Evolutionary conservation across 2,888 invertebrate genomes (phyloP).

Genomic region (Gasteruption jaculator): DNA sequence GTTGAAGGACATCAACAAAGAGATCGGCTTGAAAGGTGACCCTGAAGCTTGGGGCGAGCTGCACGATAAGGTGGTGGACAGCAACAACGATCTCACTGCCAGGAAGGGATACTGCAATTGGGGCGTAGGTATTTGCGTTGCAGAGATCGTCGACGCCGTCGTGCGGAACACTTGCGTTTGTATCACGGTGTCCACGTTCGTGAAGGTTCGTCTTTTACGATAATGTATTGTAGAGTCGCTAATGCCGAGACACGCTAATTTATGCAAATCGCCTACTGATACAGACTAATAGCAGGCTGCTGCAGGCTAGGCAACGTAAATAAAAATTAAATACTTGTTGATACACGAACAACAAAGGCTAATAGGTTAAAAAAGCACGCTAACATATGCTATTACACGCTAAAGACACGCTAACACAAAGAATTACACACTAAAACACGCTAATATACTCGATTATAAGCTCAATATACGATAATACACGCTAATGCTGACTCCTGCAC

Average conservation of each 20-base stretch:
- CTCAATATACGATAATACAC: too few relatives aligned
- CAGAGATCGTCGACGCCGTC: conserved; percentile 52
- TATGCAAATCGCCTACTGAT: conserved; percentile 48
- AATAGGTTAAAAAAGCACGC: too few relatives aligned
- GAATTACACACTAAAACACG: too few relatives aligned
- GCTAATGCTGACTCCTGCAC: too few relatives aligned
- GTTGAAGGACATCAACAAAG: conserved; percentile 53
- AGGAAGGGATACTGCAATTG: conserved; percentile 57
- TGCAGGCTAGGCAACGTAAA: too few relatives aligned
- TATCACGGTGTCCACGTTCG: conserved; percentile 53
- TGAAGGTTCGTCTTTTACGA: conserved; percentile 44
- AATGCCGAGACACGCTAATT: conserved; percentile 36
- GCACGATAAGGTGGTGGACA: conserved; percentile 56
- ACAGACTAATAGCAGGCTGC: too few relatives aligned
- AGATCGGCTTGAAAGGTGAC: conserved; percentile 52
- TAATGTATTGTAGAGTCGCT: conserved; percentile 1
- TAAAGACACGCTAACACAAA: too few relatives aligned
- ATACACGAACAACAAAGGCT: too few relatives aligned
- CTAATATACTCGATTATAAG: too few relatives aligned
- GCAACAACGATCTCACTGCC: conserved; percentile 52
- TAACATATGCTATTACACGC: too few relatives aligned
- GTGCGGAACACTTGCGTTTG: conserved; percentile 52
- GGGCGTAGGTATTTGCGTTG: conserved; percentile 55
- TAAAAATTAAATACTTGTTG: too few relatives aligned
- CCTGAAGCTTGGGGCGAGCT: conserved; percentile 55